Percentiles rank a stretch among this genome's conserved stretches.
Conservation (phyloP, 2,113 vertebrate genomes). For the Spea bombifrons region DNA sequence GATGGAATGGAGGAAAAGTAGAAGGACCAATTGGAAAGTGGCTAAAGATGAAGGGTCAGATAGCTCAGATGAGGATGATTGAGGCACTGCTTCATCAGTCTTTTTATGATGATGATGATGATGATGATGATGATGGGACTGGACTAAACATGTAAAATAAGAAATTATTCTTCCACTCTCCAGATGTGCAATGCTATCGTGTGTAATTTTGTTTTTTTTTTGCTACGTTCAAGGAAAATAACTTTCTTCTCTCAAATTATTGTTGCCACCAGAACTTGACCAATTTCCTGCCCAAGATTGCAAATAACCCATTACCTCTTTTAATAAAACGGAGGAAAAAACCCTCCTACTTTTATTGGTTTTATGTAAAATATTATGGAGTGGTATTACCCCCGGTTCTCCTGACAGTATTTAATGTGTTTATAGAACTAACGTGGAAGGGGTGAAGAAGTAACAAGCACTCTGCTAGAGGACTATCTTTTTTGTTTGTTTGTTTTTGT, state of each 20-base stretch:
- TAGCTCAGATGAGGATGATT: slow-evolving; percentile 80
- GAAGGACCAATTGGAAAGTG: slow-evolving; percentile 85
- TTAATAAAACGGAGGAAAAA: background rate
- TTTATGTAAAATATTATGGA: too few relatives aligned
- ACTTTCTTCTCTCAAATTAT: background rate
- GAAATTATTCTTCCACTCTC: background rate
- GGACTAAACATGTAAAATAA: background rate
- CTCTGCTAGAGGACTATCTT: too few relatives aligned
- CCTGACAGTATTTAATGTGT: too few relatives aligned
- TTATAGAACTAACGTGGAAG: too few relatives aligned
- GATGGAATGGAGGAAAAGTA: slow-evolving; percentile 61
- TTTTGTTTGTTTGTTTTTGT: too few relatives aligned
- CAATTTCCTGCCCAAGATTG: too few relatives aligned
- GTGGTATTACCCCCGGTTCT: too few relatives aligned
- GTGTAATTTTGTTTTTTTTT: background rate
- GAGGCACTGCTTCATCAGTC: slow-evolving; percentile 10
- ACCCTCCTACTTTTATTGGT: background rate
- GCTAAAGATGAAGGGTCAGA: slow-evolving; percentile 77
- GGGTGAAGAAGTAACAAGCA: too few relatives aligned
- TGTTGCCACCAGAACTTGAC: background rate
- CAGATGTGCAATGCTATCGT: slow-evolving; percentile 20
- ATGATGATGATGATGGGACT: background rate
- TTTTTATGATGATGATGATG: background rate
- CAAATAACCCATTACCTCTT: background rate
- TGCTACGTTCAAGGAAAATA: background rate